Evolutionary conservation across 2,797 vertebrate species (phyloP), one percentile per base, ranked within the genome.

Genomic region (Sebastes variabilis): DNA sequence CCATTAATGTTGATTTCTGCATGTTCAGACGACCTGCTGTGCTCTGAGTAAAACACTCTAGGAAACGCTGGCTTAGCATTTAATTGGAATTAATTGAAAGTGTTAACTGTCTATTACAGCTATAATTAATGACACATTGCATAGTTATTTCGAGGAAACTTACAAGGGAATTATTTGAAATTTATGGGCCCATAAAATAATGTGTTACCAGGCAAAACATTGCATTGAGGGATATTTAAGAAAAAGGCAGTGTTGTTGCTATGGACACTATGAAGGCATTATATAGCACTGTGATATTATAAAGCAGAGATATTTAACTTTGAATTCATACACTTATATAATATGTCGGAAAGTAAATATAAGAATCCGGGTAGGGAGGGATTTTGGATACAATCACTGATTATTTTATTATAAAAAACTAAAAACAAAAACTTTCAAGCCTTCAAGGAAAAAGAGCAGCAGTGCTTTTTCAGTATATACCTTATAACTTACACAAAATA

Each of bases 21-120:
- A 55, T n/a, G 22, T 67, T 72, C 68, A 70, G 49, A 32, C 42
- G 25, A 68, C 20, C 70, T 80, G 70, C 76, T 72, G 78, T 49
- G 60, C 32, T 6, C 32, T 11, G n/a, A 61, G 7, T 64, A 55
- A 58, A 79, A 66, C 16, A 80, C 81, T 71, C 10, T 4, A 52
- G 20, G 65, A 52, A 66, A 68, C 2, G 8, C 70, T 46, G 64
- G 36, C 59, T 61, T 61, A 34, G 34, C 55, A 66, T 64, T 70
- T 67, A 72, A 68, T 65, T 79, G 16, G 11, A 82, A 74, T 76
- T 69, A 59, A 49, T 9, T 42, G 16, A 59, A 66, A 52, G 11
- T 46, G n/a, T 42, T 3, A 66, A 30, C 29, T 14, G 20, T 73
- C 20, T 60, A 11, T 67, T 73, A 71, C 46, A 70, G 49, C 46